Evolutionary conservation across 1,140 invertebrate species (phyloP).

Genomic region (Drosophila dunni): DNA sequence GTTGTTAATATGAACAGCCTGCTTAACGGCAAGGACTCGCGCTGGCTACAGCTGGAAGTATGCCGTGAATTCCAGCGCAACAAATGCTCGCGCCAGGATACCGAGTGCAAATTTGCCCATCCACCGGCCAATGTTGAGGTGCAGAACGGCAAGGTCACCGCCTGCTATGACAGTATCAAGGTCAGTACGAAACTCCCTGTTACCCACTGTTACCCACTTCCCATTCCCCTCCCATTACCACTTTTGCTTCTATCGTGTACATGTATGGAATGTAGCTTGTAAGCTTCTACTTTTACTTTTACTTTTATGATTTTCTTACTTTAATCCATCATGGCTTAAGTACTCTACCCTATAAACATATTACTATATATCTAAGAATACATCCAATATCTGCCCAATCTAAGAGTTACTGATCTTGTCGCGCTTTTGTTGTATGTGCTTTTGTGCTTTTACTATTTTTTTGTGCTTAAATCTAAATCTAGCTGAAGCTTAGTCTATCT

Average conservation of each 20-base stretch:
- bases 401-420: conserved; percentile 62
- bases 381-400: not conserved
- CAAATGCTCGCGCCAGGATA: conserved; percentile 99
- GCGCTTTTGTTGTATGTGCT: conserved; percentile 77
- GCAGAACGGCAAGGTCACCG: conserved; percentile 99
- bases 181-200: conserved; percentile 87
- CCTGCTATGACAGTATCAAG: conserved; percentile 99
- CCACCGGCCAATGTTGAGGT: conserved; percentile 99
- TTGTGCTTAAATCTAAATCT: conserved; percentile 58
- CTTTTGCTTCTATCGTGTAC: conserved; percentile 59
- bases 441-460: conserved; percentile 67
- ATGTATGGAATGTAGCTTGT: conserved; percentile 69
- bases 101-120: conserved; percentile 99
- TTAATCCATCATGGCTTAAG: conserved; percentile 45
- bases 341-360: conserved; percentile 14
- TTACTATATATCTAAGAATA: not conserved
- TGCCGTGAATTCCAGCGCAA: conserved; percentile 99
- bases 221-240: conserved; percentile 17
- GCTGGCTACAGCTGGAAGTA: conserved; percentile 99
- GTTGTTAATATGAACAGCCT: conserved; percentile 99
- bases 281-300: conserved; percentile 66
- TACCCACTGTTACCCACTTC: not conserved
- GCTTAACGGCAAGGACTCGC: conserved; percentile 98
- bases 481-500: conserved; percentile 40
- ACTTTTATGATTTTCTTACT: conserved; percentile 40